Base-by-base conservation (phyloP, 2,113 vertebrate species). In the Acrocephalus arundinaceus region DNA sequence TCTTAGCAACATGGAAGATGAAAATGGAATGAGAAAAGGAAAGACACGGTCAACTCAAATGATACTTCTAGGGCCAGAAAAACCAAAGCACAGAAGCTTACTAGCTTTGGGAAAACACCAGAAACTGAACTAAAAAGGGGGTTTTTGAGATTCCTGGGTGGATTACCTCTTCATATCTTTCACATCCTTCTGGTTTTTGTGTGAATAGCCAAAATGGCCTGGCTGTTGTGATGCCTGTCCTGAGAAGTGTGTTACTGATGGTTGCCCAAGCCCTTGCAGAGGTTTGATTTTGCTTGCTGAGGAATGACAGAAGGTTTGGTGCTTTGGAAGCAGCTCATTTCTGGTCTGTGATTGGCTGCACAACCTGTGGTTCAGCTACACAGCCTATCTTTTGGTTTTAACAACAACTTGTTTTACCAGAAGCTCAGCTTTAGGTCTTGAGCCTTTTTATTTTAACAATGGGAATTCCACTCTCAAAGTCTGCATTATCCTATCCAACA, bases 1-100 rank as follows among this genome's bases (percentile, higher is more conserved):
- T 75, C 93, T 92, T 77, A 85, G 93, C 89, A 94, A 85, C 93
- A 63, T 52, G 55, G 59, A 63, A 46, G 61, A 63, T 52, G 78
- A 90, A 92, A 94, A 90, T 76, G 72, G 73, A 94, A 65, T 0
- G 7, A 63, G 59, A 70, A 91, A 91, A 84, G 80, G 77, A 80
- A 83, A 72, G 71, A 85, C 2, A 9, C 1, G 9, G 57, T 78
- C 81, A 91, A 55, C 58, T 62, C 21, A 72, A 65, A 73, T 61
- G n/a, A 39, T 22, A 77, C 72, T 72, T 70, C 45, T 25, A 61
- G 67, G 84, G 48, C 35, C 18, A 81, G 45, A 78, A 43, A 3
- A 2, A 30, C 46, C 2, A 78, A 80, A 16, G 7, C 49, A 61
- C 11, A n/a, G 62, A 66, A 72, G 86, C 20, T 41, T 75, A 48